Percentiles rank a stretch among this genome's conserved stretches.
Conservation (phyloP, 2,888 invertebrate genomes). For the Protophormia terraenovae region DNA sequence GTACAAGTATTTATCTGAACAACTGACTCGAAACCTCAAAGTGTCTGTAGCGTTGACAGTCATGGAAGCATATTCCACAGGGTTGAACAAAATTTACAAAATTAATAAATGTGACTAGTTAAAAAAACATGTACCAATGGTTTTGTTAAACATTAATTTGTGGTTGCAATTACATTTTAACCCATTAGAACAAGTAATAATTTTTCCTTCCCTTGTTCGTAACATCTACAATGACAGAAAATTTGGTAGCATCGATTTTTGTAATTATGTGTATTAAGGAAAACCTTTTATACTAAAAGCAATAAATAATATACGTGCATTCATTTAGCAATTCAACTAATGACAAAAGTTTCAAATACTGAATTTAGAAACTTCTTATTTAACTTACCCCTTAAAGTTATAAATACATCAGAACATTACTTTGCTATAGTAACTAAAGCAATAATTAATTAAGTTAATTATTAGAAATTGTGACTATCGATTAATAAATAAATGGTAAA, state of each 20-base stretch:
- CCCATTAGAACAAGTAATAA: neutral
- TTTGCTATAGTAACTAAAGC: too few relatives aligned
- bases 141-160: constrained; percentile 39
- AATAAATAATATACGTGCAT: too few relatives aligned
- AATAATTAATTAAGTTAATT: too few relatives aligned
- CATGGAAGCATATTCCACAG: neutral
- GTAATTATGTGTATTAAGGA: neutral
- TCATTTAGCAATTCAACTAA: too few relatives aligned
- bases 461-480: too few relatives aligned
- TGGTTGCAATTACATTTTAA: constrained; percentile 37
- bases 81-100: neutral
- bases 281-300: too few relatives aligned
- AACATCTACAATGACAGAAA: neutral
- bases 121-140: constrained; percentile 17
- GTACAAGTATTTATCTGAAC: neutral
- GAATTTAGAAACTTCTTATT: too few relatives aligned
- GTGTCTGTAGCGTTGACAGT: neutral
- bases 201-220: neutral
- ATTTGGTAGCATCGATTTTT: neutral
- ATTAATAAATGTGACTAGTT: constrained; percentile 14
- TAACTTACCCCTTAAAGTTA: too few relatives aligned
- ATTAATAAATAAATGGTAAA: too few relatives aligned
- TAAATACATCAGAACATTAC: too few relatives aligned
- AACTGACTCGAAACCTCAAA: neutral
- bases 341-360: too few relatives aligned